phyloP scores from a whole-genome alignment of 2,797 vertebrate genomes.

The Streptopelia turtur region DNA sequence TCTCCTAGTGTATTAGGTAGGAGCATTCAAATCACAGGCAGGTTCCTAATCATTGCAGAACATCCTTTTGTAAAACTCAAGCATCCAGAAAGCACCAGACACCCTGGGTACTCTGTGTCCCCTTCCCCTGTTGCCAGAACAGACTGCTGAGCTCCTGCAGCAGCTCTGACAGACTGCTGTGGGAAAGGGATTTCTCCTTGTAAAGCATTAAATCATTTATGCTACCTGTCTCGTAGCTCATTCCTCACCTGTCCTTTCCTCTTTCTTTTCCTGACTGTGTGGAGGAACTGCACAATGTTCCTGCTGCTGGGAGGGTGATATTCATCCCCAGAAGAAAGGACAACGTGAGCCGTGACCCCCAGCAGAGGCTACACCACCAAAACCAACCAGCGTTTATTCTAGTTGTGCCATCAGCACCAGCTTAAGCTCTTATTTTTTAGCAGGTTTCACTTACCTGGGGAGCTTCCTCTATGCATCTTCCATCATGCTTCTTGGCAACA shows the following conservation, averaged over 20 bases:
- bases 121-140: neutral
- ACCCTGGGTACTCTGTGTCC: neutral
- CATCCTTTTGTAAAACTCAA: neutral
- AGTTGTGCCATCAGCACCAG: neutral
- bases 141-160: neutral
- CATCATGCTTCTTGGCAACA: conserved; percentile 51
- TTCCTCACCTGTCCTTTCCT: neutral
- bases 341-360: neutral
- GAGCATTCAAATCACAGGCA: neutral
- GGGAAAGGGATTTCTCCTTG: neutral
- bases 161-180: neutral
- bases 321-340: neutral
- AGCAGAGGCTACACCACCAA: neutral
- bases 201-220: neutral
- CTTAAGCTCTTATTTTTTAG: neutral
- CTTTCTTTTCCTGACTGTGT: neutral
- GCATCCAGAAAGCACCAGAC: neutral
- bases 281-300: neutral
- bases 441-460: neutral
- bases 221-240: neutral
- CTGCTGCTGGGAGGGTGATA: neutral
- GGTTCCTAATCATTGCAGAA: conserved; percentile 27
- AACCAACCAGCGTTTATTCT: neutral
- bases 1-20: neutral
- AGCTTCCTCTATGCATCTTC: neutral